Conservation (phyloP, 2,113 vertebrate species). For the Hystrix brachyura region DNA sequence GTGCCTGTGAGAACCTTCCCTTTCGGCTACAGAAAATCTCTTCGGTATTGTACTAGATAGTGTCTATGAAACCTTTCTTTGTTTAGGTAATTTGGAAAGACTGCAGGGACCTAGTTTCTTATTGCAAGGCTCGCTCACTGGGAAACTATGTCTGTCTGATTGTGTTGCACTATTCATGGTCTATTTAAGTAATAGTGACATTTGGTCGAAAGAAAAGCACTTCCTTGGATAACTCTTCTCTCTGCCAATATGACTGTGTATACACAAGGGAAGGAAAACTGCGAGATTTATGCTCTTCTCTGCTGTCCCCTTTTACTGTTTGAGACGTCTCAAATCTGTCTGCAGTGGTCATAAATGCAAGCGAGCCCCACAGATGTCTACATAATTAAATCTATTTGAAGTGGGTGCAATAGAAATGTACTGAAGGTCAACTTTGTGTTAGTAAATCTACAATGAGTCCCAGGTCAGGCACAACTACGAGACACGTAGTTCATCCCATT, state of each 20-base stretch:
- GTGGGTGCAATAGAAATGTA: background rate
- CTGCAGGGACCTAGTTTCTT: conserved; percentile 47
- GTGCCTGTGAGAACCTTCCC: background rate
- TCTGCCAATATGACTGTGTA: background rate
- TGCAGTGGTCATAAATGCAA: background rate
- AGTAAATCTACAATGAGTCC: background rate
- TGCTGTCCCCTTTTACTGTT: background rate
- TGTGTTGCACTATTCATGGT: background rate
- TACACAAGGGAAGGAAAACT: background rate
- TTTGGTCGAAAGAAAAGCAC: conserved; percentile 22
- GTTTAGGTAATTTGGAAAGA: conserved; percentile 68
- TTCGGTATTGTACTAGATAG: background rate
- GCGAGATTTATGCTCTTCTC: background rate
- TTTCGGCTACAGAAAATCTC: background rate
- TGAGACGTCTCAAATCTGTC: background rate
- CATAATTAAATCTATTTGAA: background rate
- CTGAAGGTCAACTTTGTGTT: background rate
- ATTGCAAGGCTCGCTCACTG: background rate
- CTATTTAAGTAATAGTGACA: conserved; percentile 64
- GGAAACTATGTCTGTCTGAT: conserved; percentile 22
- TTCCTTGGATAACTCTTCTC: background rate
- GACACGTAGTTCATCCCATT: background rate
- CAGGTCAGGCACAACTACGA: background rate
- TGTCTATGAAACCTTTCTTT: conserved; percentile 59
- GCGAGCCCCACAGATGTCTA: background rate